These are phyloP conservation scores for Acridotheres tristis DNA, from an alignment of 2,797 vertebrate genomes.

Conservation along the genomic window DNA sequence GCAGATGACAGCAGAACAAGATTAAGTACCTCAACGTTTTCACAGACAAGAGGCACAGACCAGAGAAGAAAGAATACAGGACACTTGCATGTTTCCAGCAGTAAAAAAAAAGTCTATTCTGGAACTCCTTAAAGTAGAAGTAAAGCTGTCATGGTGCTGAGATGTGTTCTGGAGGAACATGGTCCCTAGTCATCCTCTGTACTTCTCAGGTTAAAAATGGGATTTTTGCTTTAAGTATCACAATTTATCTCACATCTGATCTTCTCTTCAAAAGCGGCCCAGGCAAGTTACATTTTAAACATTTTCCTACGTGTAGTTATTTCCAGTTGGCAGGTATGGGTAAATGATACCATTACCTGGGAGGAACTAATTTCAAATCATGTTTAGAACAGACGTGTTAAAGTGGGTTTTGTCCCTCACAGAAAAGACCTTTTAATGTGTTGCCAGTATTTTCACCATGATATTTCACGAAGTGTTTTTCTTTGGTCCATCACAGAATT, in stretches of 20 bases:
- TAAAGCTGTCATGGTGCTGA: neutral
- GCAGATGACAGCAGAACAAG: neutral
- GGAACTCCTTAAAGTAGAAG: neutral
- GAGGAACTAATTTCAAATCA: neutral
- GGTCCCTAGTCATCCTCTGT: neutral
- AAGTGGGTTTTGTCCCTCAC: neutral
- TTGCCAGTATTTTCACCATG: neutral
- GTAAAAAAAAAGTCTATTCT: neutral
- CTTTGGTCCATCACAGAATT: neutral
- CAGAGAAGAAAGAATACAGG: neutral
- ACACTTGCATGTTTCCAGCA: neutral
- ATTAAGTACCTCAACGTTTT: neutral
- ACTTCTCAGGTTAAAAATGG: neutral
- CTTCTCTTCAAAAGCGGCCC: neutral
- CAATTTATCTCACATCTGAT: neutral
- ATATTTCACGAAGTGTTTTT: neutral
- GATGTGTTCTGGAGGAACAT: neutral
- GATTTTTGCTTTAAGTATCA: neutral
- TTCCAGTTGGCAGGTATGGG: neutral
- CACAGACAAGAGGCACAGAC: neutral
- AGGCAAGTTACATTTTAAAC: neutral
- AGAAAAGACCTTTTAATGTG: neutral
- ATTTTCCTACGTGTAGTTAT: neutral
- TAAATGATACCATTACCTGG: neutral
- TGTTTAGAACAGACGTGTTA: neutral